Percentiles rank a stretch among this genome's conserved stretches.
These are phyloP conservation scores for Pseudomugil tenellus DNA, from an alignment of 2,797 vertebrate genomes.

Conservation along the genomic window DNA sequence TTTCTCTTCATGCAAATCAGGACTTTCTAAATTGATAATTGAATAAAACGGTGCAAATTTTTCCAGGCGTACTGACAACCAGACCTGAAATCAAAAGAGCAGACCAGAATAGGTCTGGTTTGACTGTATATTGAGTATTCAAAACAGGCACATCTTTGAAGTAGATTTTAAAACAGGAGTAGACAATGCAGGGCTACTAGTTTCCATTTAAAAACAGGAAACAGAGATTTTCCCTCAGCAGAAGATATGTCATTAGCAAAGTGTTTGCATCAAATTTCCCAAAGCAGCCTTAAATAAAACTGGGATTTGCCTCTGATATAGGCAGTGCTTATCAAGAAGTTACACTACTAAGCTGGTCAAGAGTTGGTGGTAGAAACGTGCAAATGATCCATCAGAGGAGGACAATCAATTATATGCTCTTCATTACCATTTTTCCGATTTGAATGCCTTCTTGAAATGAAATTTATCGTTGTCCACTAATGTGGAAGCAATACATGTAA, in stretches of 20 bases:
- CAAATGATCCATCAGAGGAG: neutral
- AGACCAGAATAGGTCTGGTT: constrained; percentile 9
- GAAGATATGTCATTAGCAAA: neutral
- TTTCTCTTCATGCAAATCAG: neutral
- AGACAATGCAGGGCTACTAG: neutral
- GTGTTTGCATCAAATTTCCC: neutral
- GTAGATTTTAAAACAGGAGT: neutral
- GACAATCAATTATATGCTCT: no score
- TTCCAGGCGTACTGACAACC: constrained; percentile 16
- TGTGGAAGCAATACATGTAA: neutral
- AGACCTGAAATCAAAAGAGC: constrained; percentile 10
- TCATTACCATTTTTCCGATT: neutral
- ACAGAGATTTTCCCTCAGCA: neutral
- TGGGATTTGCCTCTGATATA: neutral
- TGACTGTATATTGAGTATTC: no score
- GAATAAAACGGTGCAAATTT: neutral
- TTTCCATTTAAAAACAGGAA: neutral
- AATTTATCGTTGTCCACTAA: constrained; percentile 3
- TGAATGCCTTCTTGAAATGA: constrained; percentile 12
- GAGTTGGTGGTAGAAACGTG: constrained; percentile 3
- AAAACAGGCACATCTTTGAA: neutral
- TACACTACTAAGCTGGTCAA: constrained; percentile 9
- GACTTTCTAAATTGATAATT: neutral
- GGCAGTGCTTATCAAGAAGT: neutral
- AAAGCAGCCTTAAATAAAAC: neutral